Conservation (phyloP, 2,113 vertebrate species). For the Datnioides undecimradiatus region DNA sequence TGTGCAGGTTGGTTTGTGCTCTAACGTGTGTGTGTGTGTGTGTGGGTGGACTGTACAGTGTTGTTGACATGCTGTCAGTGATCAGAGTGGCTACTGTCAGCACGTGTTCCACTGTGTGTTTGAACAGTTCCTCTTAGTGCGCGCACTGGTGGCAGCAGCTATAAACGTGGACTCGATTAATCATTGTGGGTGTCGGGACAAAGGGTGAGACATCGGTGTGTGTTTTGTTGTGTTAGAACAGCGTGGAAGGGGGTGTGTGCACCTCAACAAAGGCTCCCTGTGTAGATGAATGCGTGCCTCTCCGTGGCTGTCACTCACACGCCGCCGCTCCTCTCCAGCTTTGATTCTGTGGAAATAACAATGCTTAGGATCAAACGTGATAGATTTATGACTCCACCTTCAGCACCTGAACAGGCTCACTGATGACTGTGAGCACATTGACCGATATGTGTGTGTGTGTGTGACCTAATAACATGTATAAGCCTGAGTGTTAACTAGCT, state of each 20-base stretch:
- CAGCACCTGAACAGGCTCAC: neutral
- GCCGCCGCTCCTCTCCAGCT: neutral
- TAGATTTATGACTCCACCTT: neutral
- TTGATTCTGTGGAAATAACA: neutral
- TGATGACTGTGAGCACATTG: neutral
- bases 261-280: conserved; percentile 59
- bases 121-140: conserved; percentile 24
- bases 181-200: conserved; percentile 31
- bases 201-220: neutral
- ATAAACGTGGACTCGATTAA: neutral
- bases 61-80: conserved; percentile 54
- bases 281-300: conserved; percentile 50
- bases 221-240: conserved; percentile 20
- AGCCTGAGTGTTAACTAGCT: conserved; percentile 28
- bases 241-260: conserved; percentile 45
- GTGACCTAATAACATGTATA: neutral
- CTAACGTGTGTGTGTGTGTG: conserved; percentile 53
- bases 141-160: neutral
- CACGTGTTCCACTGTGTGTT: conserved; percentile 53
- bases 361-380: neutral
- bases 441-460: neutral
- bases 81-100: conserved; percentile 6
- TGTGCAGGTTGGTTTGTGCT: conserved; percentile 87
- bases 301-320: conserved; percentile 66
- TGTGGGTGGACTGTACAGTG: conserved; percentile 29